Base-by-base conservation (phyloP, 1,140 invertebrate genomes). In the Achroia grisella region DNA sequence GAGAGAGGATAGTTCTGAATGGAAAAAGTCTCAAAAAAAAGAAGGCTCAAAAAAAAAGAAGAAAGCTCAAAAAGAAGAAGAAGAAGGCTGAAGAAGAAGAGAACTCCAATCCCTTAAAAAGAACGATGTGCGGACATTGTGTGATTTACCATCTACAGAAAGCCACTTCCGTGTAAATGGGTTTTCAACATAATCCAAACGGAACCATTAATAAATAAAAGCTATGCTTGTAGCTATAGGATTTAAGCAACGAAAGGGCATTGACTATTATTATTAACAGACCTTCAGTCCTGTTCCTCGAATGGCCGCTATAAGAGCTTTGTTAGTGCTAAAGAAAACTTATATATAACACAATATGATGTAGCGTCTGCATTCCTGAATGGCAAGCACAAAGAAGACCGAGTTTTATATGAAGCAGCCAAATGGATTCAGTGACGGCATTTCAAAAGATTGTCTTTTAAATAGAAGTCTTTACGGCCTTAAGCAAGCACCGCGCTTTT, bases 61-160 rank as follows among this genome's bases (percentile, higher is more conserved):
- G n/a, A n/a, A n/a, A n/a, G n/a, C n/a, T n/a, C 34, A 42, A 15
- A 42, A 32, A 17, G 33, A 31, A 42, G 30, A 9, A 32, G 30
- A 41, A 36, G 30, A 10, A 40, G 29, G 40, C n/a, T n/a, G n/a
- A n/a, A n/a, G n/a, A n/a, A n/a, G n/a, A n/a, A n/a, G n/a, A n/a
- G n/a, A n/a, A n/a, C n/a, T n/a, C n/a, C n/a, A n/a, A n/a, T 33
- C 32, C 12, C 12, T 33, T 10, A 12, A 33, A 33, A 10, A 33
- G 4, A 33, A 33, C 12, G 12, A 33, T 6, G 12, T 12, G 5
- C 12, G 32, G 32, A 33, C 1, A 5, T 33, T 33, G 12, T 6
- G 10, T 11, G n/a, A 33, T 9, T 1, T 33, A 33, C 32, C 32
- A 10, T 6, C 10, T 6, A 12, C 32, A 10, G 10, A 33, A 9